Percentiles rank a stretch among this genome's conserved stretches.
Conservation (phyloP, 2,888 invertebrate species). For the Cosmia trapezina region DNA sequence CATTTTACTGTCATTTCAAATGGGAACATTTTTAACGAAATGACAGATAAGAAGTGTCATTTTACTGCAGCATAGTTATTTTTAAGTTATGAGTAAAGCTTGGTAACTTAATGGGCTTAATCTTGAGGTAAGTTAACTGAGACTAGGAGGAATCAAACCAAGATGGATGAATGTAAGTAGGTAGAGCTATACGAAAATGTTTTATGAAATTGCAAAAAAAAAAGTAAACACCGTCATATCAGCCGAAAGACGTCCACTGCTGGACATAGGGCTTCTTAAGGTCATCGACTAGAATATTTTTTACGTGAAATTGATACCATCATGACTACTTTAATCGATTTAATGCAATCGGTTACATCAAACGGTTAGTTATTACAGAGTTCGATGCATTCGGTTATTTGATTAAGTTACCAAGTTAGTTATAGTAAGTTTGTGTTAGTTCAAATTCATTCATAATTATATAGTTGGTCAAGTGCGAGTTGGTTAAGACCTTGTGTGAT, state of each 20-base stretch:
- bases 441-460: slow-evolving; percentile 6
- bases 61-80: too few relatives aligned
- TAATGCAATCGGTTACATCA: slow-evolving; percentile 4
- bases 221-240: too few relatives aligned
- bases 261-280: too few relatives aligned
- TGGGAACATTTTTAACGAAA: too few relatives aligned
- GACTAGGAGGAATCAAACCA: background rate
- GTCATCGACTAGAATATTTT: too few relatives aligned
- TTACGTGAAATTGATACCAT: background rate
- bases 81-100: background rate
- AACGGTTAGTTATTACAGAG: slow-evolving; percentile 4
- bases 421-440: too few relatives aligned
- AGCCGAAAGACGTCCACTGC: too few relatives aligned
- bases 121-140: background rate
- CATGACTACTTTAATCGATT: background rate
- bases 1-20: too few relatives aligned
- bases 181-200: too few relatives aligned
- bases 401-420: slow-evolving; percentile 24
- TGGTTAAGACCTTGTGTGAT: background rate
- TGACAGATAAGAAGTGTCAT: too few relatives aligned
- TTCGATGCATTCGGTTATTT: slow-evolving; percentile 10
- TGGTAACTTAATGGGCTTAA: background rate
- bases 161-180: background rate
- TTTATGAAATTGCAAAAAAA: too few relatives aligned
- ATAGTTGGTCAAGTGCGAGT: slow-evolving; percentile 9